A percentile compares a stretch with the other conserved stretches of the same genome.
phyloP scores from a whole-genome alignment of 53 echinoderm and acorn worm species.

The Temnopleurus reevesii region DNA sequence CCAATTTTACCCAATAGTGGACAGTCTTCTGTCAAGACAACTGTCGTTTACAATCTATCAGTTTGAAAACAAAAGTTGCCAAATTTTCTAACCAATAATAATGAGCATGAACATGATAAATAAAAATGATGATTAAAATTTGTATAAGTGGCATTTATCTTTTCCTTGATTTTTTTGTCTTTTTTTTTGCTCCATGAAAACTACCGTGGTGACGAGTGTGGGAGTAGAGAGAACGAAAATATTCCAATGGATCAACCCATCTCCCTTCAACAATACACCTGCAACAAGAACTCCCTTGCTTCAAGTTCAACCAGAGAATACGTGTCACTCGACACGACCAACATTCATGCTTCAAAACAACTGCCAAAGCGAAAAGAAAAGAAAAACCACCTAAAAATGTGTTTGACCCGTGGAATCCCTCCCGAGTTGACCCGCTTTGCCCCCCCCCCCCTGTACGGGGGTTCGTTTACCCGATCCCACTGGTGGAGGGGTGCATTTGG shows the following conservation, averaged over 20 bases:
- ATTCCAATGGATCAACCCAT: background rate
- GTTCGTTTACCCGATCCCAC: conserved; percentile 4
- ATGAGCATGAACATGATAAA: too few relatives aligned
- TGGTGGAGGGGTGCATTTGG: background rate
- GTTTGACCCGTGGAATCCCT: conserved; percentile 27
- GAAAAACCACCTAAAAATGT: conserved; percentile 20
- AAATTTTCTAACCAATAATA: too few relatives aligned
- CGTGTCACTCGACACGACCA: conserved; percentile 17
- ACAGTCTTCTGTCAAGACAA: too few relatives aligned
- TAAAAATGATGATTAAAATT: too few relatives aligned
- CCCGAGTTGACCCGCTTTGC: conserved; percentile 12
- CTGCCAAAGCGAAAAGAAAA: background rate
- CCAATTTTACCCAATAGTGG: too few relatives aligned
- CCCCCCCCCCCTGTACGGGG: conserved; percentile 42
- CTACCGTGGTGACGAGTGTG: too few relatives aligned
- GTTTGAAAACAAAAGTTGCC: too few relatives aligned
- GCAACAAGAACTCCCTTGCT: too few relatives aligned
- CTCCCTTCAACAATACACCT: background rate
- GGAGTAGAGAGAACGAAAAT: conserved; percentile 9
- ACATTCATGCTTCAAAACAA: conserved; percentile 29
- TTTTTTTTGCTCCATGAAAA: too few relatives aligned
- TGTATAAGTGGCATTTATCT: too few relatives aligned
- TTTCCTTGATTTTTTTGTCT: too few relatives aligned
- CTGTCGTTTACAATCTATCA: too few relatives aligned
- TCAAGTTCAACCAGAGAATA: background rate